These are phyloP conservation scores for Trididemnum miniatum DNA, from an alignment of 23 tunicate genomes.

Conservation along the genomic window DNA sequence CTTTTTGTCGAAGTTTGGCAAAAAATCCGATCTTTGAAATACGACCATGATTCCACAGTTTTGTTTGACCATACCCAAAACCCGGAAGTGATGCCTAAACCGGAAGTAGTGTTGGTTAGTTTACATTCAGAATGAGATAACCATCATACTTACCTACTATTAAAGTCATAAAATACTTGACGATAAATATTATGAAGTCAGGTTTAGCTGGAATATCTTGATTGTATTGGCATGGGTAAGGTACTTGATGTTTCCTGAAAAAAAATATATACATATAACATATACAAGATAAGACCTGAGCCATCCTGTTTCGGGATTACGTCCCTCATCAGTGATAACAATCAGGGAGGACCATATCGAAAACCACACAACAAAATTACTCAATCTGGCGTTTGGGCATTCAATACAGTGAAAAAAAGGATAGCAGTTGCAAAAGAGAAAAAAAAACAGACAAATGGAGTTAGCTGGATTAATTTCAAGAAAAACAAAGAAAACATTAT, in stretches of 20 bases:
- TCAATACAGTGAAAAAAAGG: too few relatives aligned
- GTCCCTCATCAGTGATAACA: too few relatives aligned
- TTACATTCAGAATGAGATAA: background rate
- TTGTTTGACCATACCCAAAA: conserved; percentile 86
- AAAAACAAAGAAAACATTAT: too few relatives aligned
- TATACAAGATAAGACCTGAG: too few relatives aligned
- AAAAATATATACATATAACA: too few relatives aligned
- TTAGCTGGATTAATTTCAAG: too few relatives aligned
- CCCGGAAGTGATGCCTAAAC: conserved; percentile 72
- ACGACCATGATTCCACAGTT: conserved; percentile 81
- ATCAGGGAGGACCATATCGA: too few relatives aligned
- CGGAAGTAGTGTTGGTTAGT: background rate
- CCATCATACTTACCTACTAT: conserved; percentile 31
- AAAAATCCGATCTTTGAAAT: conserved; percentile 48
- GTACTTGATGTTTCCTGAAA: conserved; percentile 34
- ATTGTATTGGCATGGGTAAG: conserved; percentile 66
- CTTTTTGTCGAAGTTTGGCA: conserved; percentile 3
- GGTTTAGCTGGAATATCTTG: conserved; percentile 38
- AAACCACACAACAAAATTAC: too few relatives aligned
- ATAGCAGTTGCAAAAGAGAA: too few relatives aligned
- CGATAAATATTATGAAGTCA: conserved; percentile 72
- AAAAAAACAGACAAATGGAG: too few relatives aligned
- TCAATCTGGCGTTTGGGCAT: too few relatives aligned
- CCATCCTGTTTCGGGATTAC: too few relatives aligned
- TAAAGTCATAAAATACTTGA: conserved; percentile 67